phyloP scores from a whole-genome alignment of 2,113 vertebrate species.

The Brachypodius melanocephalos region DNA sequence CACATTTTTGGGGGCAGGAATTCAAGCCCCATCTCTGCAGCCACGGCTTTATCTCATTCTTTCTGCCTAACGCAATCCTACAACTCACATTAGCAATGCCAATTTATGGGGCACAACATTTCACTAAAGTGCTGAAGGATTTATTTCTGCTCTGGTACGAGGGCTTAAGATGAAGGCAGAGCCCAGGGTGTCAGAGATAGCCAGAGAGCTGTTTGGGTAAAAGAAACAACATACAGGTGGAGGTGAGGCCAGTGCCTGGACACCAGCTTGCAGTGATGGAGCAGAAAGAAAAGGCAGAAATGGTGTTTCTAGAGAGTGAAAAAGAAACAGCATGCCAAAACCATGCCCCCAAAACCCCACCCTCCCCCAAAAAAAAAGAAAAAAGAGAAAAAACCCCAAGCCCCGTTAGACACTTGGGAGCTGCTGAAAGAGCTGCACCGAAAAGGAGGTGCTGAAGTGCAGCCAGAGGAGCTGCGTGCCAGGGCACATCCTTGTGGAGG shows the following conservation, averaged over 20 bases:
- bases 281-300: neutral
- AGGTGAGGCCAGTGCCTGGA: neutral
- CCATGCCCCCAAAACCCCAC: rapidly evolving
- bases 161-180: neutral
- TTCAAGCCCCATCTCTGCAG: neutral
- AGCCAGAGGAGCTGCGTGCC: neutral
- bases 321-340: neutral
- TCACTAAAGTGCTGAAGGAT: neutral
- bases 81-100: neutral
- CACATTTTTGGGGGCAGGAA: neutral
- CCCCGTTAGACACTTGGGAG: neutral
- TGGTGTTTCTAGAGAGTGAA: neutral
- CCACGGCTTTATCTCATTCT: neutral
- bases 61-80: neutral
- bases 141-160: neutral
- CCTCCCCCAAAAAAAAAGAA: too few relatives aligned
- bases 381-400: neutral
- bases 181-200: neutral
- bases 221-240: neutral
- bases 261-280: neutral
- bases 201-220: neutral
- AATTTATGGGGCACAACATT: neutral
- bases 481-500: neutral
- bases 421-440: neutral
- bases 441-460: neutral